Percentiles rank a stretch among this genome's conserved stretches.
Evolutionary conservation across 1,140 invertebrate species (phyloP).

Genomic region (Andrena cerasifolii): DNA sequence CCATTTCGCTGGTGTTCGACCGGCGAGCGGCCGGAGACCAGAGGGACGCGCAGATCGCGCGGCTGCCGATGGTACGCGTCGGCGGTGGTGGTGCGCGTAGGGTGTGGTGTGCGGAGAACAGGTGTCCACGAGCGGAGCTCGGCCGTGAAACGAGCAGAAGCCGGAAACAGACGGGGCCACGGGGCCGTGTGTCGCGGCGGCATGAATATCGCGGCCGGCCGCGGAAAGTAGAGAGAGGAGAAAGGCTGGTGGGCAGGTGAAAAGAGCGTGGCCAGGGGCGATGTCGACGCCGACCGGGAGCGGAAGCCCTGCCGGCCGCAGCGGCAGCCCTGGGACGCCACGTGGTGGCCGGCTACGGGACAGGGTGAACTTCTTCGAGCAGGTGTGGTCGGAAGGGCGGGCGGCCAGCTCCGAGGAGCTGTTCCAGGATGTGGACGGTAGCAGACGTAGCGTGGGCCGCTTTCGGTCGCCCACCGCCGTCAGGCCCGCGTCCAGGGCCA

Average conservation of each 20-base stretch:
- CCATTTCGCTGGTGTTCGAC: background rate
- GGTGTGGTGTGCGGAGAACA: slow-evolving; percentile 64
- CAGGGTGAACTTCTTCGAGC: slow-evolving; percentile 89
- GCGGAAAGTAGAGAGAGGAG: background rate
- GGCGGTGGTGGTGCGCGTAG: slow-evolving; percentile 40
- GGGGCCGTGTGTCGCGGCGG: background rate
- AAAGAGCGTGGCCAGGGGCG: slow-evolving; percentile 18
- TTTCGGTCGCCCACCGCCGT: slow-evolving; percentile 51
- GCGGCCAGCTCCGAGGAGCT: slow-evolving; percentile 77
- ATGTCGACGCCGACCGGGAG: slow-evolving; percentile 55
- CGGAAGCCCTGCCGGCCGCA: slow-evolving; percentile 52
- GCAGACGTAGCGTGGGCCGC: background rate
- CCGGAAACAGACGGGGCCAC: background rate
- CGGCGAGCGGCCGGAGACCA: background rate
- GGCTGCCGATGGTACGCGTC: slow-evolving; percentile 23
- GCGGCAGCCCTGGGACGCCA: slow-evolving; percentile 72
- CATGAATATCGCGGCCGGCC: slow-evolving; percentile 20
- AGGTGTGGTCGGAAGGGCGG: slow-evolving; percentile 85
- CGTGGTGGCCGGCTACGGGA: slow-evolving; percentile 85
- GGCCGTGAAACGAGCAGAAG: slow-evolving; percentile 29
- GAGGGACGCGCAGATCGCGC: slow-evolving; percentile 16
- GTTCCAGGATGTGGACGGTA: slow-evolving; percentile 46
- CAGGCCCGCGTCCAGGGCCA: slow-evolving; percentile 66
- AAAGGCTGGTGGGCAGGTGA: background rate
- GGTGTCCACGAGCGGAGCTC: slow-evolving; percentile 48